phyloP scores from a whole-genome alignment of 2,888 invertebrate genomes.

The Polylopha cassiicola region DNA sequence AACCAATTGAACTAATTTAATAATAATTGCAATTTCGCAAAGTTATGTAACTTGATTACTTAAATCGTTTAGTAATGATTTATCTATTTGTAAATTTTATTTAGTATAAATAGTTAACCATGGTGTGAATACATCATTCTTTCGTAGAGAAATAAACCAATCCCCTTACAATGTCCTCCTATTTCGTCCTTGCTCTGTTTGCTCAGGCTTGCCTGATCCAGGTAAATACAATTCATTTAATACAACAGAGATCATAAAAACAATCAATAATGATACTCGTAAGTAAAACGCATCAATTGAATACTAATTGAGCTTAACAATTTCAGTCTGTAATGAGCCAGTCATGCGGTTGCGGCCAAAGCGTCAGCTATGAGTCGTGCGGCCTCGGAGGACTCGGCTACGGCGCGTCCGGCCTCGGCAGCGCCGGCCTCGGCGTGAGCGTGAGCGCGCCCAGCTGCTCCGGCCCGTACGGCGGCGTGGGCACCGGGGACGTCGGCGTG shows the following conservation, averaged over 20 bases:
- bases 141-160: background rate
- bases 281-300: background rate
- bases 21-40: too few relatives aligned
- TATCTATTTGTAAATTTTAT: too few relatives aligned
- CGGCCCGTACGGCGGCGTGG: slow-evolving; percentile 1
- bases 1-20: too few relatives aligned
- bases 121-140: too few relatives aligned
- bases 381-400: background rate
- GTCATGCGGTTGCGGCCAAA: background rate
- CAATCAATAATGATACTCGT: too few relatives aligned
- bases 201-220: background rate
- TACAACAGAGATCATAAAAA: too few relatives aligned
- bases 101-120: too few relatives aligned
- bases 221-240: too few relatives aligned
- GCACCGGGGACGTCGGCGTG: slow-evolving; percentile 2
- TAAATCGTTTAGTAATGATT: too few relatives aligned
- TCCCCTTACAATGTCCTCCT: background rate
- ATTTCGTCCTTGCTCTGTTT: background rate
- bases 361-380: background rate
- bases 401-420: background rate
- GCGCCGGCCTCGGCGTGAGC: background rate
- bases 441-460: too few relatives aligned
- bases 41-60: too few relatives aligned
- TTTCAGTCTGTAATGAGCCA: background rate
- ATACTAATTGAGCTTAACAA: background rate